These are phyloP conservation scores for Pachypsylla venusta DNA, from an alignment of 1,140 invertebrate genomes.

Conservation along the genomic window DNA sequence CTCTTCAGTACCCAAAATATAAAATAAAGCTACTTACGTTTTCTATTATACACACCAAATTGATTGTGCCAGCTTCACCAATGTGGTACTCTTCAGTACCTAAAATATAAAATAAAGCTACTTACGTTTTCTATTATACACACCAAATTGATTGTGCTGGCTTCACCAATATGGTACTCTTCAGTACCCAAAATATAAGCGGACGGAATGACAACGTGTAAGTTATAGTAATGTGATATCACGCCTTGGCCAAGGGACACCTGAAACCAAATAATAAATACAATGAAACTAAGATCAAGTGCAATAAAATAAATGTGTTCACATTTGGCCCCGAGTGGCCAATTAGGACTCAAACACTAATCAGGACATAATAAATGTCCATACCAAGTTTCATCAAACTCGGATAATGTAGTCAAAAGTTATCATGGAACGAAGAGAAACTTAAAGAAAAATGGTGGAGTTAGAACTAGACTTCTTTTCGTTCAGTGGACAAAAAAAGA, in stretches of 20 bases:
- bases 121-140: constrained; percentile 83
- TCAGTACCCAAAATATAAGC: constrained; percentile 66
- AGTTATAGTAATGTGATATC: constrained; percentile 71
- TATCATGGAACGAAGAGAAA: no score
- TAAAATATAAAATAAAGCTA: constrained; percentile 53
- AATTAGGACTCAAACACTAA: no score
- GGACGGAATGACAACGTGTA: constrained; percentile 73
- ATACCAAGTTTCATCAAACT: no score
- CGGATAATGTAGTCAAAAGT: no score
- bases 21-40: constrained; percentile 58
- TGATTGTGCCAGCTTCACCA: constrained; percentile 73
- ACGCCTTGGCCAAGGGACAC: constrained; percentile 68
- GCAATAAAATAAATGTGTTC: no score
- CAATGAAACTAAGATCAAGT: no score
- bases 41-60: constrained; percentile 78
- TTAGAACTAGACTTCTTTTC: no score
- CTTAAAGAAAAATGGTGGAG: no score
- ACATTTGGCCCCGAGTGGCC: no score
- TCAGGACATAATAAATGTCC: no score
- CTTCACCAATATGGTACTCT: constrained; percentile 75
- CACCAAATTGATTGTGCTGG: constrained; percentile 73
- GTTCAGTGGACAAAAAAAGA: no score
- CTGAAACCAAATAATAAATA: constrained; percentile 39
- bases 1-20: constrained; percentile 63
- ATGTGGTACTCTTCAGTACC: constrained; percentile 69